Conservation (phyloP, 2,888 invertebrate genomes). For the Stenichneumon culpator region DNA sequence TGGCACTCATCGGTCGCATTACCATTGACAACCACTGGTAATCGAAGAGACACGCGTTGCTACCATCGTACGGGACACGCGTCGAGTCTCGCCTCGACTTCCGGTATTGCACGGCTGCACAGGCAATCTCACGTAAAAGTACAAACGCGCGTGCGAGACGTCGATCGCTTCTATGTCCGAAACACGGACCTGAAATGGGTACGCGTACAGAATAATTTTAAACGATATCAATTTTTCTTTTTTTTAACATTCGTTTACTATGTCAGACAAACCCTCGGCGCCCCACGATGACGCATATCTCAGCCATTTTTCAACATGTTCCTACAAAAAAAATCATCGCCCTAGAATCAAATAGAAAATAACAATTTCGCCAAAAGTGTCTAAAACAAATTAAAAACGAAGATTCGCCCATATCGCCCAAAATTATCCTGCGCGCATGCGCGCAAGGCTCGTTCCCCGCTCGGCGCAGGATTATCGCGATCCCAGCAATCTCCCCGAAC, state of each 20-base stretch:
- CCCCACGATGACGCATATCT: too few species aligned
- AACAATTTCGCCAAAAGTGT: too few species aligned
- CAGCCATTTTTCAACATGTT: too few species aligned
- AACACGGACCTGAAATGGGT: not conserved
- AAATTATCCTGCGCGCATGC: too few species aligned
- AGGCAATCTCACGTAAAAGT: not conserved
- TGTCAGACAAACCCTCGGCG: too few species aligned
- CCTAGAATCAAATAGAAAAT: too few species aligned
- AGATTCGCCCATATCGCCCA: too few species aligned
- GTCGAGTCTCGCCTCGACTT: constrained; percentile 40
- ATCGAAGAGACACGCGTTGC: constrained; percentile 15
- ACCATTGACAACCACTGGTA: constrained; percentile 38
- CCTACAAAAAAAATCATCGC: too few species aligned
- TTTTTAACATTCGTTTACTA: too few species aligned
- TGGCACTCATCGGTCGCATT: too few species aligned
- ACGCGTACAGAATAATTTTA: not conserved
- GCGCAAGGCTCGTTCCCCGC: too few species aligned
- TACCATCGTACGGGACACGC: constrained; percentile 19
- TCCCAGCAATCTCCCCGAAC: not conserved
- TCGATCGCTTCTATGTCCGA: not conserved
- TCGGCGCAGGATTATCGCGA: not conserved
- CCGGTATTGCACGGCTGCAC: constrained; percentile 29
- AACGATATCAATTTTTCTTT: not conserved
- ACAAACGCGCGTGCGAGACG: not conserved
- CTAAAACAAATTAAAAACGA: too few species aligned